Percentiles rank a stretch among this genome's conserved stretches.
Conservation (phyloP, 2,888 invertebrate species). For the Arge pagana region DNA sequence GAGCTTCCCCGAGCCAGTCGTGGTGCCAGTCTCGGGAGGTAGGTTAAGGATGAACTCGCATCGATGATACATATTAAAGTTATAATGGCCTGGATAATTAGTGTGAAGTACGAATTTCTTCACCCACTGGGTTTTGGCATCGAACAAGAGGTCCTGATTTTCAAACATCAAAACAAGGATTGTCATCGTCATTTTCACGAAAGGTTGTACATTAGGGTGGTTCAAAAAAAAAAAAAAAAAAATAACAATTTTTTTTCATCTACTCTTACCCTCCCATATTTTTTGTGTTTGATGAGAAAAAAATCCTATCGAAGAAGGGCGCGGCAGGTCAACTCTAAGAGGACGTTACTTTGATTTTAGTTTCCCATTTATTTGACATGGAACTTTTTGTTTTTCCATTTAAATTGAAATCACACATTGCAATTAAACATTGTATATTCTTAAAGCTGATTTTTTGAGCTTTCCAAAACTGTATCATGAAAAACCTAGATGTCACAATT, state of each 20-base stretch:
- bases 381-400: background rate
- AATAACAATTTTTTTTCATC: constrained; percentile 8
- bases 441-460: no score
- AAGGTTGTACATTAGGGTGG: no score
- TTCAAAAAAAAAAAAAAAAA: no score
- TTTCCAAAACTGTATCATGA: background rate
- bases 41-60: constrained; percentile 88
- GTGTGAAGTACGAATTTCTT: constrained; percentile 98
- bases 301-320: no score
- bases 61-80: constrained; percentile 98
- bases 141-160: constrained; percentile 95
- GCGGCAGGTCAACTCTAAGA: no score
- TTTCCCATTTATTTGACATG: background rate
- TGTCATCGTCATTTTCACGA: no score
- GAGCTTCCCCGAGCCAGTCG: constrained; percentile 62
- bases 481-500: no score
- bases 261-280: background rate
- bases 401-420: no score
- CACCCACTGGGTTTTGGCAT: constrained; percentile 90
- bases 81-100: constrained; percentile 99
- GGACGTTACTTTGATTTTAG: no score
- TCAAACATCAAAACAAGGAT: constrained; percentile 43
- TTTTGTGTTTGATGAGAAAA: no score
- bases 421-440: no score
- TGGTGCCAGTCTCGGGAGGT: constrained; percentile 65